Percentiles rank a stretch among this genome's conserved stretches.
Conservation (phyloP, 2,113 vertebrate genomes). For the Falco punctatus region DNA sequence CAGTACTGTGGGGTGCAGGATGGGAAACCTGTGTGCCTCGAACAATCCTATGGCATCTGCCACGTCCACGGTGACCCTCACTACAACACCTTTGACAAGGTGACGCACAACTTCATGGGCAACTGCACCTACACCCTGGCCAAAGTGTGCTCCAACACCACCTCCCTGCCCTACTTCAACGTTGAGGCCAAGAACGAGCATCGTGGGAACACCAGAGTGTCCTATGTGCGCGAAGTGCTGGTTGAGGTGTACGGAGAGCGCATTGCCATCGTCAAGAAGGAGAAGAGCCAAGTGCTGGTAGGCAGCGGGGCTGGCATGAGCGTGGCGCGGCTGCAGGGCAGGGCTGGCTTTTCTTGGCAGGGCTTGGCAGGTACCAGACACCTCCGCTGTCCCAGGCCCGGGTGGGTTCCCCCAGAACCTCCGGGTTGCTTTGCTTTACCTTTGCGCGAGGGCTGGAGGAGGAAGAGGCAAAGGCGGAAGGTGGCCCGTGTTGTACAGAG, state of each 20-base stretch:
- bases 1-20: constrained; percentile 69
- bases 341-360: neutral
- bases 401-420: neutral
- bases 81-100: constrained; percentile 83
- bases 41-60: constrained; percentile 70
- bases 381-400: accelerated
- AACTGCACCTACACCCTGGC: constrained; percentile 83
- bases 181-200: constrained; percentile 80
- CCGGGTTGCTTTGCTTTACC: accelerated
- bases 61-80: constrained; percentile 74
- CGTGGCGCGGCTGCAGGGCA: accelerated
- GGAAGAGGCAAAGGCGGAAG: neutral
- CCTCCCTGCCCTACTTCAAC: constrained; percentile 75
- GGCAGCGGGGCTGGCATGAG: neutral
- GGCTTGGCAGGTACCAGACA: accelerated
- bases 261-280: constrained; percentile 71
- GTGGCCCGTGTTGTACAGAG: accelerated
- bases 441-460: accelerated
- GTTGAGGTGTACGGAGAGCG: constrained; percentile 63
- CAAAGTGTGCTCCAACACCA: constrained; percentile 73
- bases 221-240: constrained; percentile 72
- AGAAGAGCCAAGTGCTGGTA: constrained; percentile 35
- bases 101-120: constrained; percentile 75
- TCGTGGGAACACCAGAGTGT: constrained; percentile 56
- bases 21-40: constrained; percentile 17